Percentiles rank a stretch among this genome's conserved stretches.
Conservation (phyloP, 2,797 vertebrate species). For the Crossoptilon crossoptilon region DNA sequence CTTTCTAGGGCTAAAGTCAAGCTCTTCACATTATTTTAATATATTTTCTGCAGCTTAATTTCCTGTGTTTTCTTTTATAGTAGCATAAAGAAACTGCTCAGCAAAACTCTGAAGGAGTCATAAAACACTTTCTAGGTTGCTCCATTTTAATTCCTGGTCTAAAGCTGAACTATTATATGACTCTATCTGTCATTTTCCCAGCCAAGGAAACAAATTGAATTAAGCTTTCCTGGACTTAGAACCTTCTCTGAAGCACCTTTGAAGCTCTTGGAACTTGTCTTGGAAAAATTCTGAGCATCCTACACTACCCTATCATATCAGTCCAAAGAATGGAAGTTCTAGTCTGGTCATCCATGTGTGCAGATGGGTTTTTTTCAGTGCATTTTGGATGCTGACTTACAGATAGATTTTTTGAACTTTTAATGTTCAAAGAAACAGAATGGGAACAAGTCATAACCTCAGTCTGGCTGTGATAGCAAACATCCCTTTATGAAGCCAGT, state of each 20-base stretch:
- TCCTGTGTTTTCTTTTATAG: conserved; percentile 72
- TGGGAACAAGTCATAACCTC: conserved; percentile 17
- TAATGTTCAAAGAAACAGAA: conserved; percentile 5
- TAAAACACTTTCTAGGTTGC: conserved; percentile 59
- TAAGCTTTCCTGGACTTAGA: conserved; percentile 19
- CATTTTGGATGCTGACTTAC: conserved; percentile 4
- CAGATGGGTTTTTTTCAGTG: background rate
- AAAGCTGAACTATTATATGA: conserved; percentile 1
- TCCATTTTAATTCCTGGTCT: conserved; percentile 50
- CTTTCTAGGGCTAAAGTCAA: conserved; percentile 40
- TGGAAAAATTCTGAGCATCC: conserved; percentile 26
- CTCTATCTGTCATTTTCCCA: background rate
- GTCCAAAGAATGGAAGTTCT: conserved; percentile 31
- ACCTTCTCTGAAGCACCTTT: conserved; percentile 1
- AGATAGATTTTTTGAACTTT: background rate
- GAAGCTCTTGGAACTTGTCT: conserved; percentile 43
- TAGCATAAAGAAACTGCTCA: conserved; percentile 43
- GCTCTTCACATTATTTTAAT: conserved; percentile 52
- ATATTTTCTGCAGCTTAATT: conserved; percentile 67
- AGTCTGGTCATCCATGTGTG: background rate
- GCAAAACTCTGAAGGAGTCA: conserved; percentile 34
- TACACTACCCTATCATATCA: background rate
- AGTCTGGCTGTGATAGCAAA: background rate
- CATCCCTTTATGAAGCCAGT: background rate
- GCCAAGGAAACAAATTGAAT: conserved; percentile 14